These are phyloP conservation scores for Eremobia ochroleuca DNA, from an alignment of 2,888 invertebrate genomes.

Conservation along the genomic window DNA sequence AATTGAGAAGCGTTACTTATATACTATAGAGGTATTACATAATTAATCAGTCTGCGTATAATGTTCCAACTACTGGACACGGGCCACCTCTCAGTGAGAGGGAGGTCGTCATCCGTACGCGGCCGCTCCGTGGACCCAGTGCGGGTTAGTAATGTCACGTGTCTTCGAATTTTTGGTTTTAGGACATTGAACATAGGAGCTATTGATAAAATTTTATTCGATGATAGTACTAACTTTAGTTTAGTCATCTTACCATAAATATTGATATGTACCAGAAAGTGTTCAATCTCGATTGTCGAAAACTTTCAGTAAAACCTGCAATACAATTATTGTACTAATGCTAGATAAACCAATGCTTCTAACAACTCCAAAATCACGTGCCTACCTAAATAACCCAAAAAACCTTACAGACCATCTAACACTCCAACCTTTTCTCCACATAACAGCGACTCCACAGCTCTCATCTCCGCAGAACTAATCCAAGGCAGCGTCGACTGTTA, in stretches of 20 bases:
- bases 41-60: too few species aligned
- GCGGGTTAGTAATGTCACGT: too few species aligned
- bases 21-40: too few species aligned
- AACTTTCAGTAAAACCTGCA: neutral
- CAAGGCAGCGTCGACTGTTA: constrained; percentile 93
- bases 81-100: too few species aligned
- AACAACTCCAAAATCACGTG: neutral
- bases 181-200: too few species aligned
- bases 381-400: neutral
- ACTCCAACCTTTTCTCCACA: neutral
- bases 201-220: neutral
- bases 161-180: too few species aligned
- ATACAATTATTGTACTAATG: neutral
- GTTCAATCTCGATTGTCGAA: neutral
- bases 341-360: neutral
- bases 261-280: neutral
- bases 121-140: too few species aligned
- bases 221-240: neutral
- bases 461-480: constrained; percentile 90
- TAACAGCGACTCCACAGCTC: constrained; percentile 73
- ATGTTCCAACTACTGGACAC: too few species aligned
- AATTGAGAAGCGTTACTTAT: neutral
- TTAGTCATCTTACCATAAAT: neutral
- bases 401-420: neutral
- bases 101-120: too few species aligned